Conservation (phyloP, 2,113 vertebrate species). For the Struthidea cinerea region DNA sequence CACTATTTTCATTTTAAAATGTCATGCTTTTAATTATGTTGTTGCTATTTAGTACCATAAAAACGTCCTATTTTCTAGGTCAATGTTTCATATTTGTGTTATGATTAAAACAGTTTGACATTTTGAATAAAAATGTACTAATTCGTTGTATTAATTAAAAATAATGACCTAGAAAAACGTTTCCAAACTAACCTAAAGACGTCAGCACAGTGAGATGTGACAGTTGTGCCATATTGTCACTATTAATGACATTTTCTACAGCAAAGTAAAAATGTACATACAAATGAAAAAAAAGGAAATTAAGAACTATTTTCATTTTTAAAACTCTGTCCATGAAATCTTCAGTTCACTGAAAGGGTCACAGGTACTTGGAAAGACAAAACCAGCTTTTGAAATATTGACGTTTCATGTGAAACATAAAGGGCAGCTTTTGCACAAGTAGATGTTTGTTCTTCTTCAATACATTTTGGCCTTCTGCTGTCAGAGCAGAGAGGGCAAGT, state of each 20-base stretch:
- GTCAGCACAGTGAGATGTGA: neutral
- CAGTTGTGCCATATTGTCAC: neutral
- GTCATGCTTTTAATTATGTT: conserved; percentile 32
- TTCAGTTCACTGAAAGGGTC: neutral
- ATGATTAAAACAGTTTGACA: conserved; percentile 45
- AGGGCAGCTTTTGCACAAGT: conserved; percentile 35
- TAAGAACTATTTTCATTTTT: neutral
- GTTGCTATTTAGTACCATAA: conserved; percentile 18
- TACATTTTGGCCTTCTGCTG: conserved; percentile 3
- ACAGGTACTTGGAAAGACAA: neutral
- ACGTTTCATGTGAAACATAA: conserved; percentile 35
- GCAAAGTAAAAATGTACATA: neutral
- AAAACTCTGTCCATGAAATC: neutral
- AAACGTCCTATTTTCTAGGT: conserved; percentile 28
- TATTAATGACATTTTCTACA: neutral
- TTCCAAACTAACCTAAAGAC: conserved; percentile 13
- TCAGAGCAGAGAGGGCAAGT: neutral
- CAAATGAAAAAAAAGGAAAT: neutral
- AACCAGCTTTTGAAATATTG: conserved; percentile 20
- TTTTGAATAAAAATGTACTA: conserved; percentile 51
- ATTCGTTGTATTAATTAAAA: conserved; percentile 56
- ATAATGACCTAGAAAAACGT: conserved; percentile 47
- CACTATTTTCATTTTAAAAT: conserved; percentile 38
- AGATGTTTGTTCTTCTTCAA: conserved; percentile 48
- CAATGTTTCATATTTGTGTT: conserved; percentile 31